phyloP scores from a whole-genome alignment of 2,113 vertebrate species.

The Amia ocellicauda region DNA sequence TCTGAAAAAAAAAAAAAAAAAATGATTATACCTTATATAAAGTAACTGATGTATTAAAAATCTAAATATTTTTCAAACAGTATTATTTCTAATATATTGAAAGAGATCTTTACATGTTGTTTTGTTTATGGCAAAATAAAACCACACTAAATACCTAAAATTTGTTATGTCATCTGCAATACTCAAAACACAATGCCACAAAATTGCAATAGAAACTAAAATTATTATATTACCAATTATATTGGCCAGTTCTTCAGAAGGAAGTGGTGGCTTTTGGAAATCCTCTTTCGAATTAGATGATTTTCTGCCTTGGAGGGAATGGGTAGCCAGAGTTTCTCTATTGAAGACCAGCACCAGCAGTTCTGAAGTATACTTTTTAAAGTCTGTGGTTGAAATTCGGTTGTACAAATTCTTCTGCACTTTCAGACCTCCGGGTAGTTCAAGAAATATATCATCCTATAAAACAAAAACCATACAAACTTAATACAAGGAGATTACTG shows the following conservation, averaged over 20 bases:
- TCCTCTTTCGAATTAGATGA: slow-evolving; percentile 52
- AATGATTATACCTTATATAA: no score
- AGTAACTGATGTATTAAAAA: no score
- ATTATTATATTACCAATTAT: slow-evolving; percentile 35
- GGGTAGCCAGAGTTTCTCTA: slow-evolving; percentile 59
- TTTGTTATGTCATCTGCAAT: no score
- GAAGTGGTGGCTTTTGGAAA: slow-evolving; percentile 56
- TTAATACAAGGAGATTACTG: no score
- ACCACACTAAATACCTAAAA: no score
- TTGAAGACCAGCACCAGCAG: slow-evolving; percentile 64
- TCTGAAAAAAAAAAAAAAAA: slow-evolving; percentile 34
- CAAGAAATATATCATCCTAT: slow-evolving; percentile 46
- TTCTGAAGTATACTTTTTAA: slow-evolving; percentile 60
- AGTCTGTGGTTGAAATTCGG: slow-evolving; percentile 55
- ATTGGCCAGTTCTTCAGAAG: slow-evolving; percentile 53
- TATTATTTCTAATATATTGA: no score
- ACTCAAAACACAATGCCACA: no score
- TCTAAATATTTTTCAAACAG: no score
- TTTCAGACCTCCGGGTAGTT: slow-evolving; percentile 49
- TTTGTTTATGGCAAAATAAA: no score
- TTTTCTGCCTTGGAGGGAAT: slow-evolving; percentile 60
- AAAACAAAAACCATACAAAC: no score
- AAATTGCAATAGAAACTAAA: not conserved
- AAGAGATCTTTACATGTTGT: no score
- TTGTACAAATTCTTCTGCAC: slow-evolving; percentile 59